A percentile compares a stretch with the other conserved stretches of the same genome.
phyloP scores from a whole-genome alignment of 2,797 vertebrate species.

The Anabacerthia variegaticeps region DNA sequence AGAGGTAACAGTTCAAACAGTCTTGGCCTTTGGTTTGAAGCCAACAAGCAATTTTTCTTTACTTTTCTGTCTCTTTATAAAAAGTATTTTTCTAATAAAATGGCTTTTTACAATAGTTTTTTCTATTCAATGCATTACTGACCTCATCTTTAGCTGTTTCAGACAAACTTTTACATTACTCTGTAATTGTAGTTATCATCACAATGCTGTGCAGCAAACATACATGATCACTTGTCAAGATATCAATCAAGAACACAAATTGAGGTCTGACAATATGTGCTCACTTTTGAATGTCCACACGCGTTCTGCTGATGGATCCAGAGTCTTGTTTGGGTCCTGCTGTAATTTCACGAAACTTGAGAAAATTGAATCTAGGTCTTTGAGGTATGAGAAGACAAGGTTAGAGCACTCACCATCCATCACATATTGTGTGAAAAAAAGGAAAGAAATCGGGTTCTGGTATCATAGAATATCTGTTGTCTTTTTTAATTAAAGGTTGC shows the following conservation, averaged over 20 bases:
- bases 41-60: neutral
- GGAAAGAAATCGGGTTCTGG: neutral
- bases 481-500: neutral
- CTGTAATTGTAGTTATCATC: neutral
- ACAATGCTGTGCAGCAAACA: neutral
- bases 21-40: neutral
- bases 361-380: conserved; percentile 28
- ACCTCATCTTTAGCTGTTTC: neutral
- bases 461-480: neutral
- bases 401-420: neutral
- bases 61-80: neutral
- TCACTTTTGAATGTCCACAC: conserved; percentile 55
- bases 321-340: conserved; percentile 45
- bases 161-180: neutral
- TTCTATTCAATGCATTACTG: neutral
- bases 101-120: neutral
- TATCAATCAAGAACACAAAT: neutral
- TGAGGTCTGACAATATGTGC: neutral
- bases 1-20: neutral
- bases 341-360: conserved; percentile 32
- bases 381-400: neutral
- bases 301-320: conserved; percentile 4
- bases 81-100: neutral
- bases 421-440: neutral
- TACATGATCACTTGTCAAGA: neutral